Evolutionary conservation across 2,113 vertebrate genomes (phyloP).

Genomic region (Silurus meridionalis): DNA sequence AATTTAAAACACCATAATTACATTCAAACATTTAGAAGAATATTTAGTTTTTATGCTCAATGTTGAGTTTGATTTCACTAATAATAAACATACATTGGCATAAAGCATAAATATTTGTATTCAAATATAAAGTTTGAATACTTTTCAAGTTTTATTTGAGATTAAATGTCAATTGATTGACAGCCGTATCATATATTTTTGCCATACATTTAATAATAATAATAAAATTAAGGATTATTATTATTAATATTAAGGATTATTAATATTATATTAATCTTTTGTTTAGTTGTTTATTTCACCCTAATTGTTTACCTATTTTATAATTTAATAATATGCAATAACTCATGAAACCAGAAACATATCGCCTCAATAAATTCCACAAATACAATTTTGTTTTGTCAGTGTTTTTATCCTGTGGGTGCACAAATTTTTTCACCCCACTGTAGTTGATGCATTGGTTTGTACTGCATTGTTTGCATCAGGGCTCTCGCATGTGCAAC

Average conservation of each 20-base stretch:
- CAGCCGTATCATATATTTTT: too few species aligned
- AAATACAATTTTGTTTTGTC: neutral
- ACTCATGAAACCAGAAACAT: neutral
- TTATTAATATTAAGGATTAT: neutral
- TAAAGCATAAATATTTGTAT: too few species aligned
- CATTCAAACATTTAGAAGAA: too few species aligned
- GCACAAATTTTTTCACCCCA: neutral
- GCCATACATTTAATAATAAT: too few species aligned
- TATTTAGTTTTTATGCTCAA: too few species aligned
- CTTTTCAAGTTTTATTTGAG: too few species aligned
- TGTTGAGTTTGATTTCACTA: too few species aligned
- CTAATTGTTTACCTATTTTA: neutral
- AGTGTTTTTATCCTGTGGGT: neutral
- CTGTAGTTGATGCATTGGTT: constrained; percentile 25
- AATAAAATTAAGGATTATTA: neutral
- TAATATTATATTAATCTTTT: neutral
- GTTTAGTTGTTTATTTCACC: too few species aligned
- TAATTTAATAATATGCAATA: neutral
- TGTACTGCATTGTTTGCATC: constrained; percentile 17
- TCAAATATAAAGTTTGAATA: too few species aligned
- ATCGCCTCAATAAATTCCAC: neutral
- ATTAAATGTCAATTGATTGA: too few species aligned
- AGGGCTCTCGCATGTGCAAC: neutral
- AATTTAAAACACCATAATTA: too few species aligned
- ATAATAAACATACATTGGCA: too few species aligned